Evolutionary conservation across 2,113 vertebrate species (phyloP).

Genomic region (Syngnathus scovelli): DNA sequence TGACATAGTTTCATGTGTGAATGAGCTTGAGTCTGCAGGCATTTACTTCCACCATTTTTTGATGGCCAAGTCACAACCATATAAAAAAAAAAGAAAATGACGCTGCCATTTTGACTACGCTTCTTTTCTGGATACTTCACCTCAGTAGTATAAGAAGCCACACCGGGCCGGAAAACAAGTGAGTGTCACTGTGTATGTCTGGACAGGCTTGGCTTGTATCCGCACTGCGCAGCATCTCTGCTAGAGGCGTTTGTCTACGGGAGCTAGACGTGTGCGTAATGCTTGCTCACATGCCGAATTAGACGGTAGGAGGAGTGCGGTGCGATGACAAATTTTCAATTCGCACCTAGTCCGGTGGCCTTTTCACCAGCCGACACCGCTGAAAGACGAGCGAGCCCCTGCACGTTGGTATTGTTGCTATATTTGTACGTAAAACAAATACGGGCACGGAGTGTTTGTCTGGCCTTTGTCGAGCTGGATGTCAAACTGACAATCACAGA

Average conservation of each 20-base stretch:
- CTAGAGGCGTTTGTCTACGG: slow-evolving; percentile 48
- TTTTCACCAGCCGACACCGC: slow-evolving; percentile 39
- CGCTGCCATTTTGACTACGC: background rate
- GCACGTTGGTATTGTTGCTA: background rate
- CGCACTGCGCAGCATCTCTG: slow-evolving; percentile 27
- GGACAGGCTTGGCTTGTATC: slow-evolving; percentile 23
- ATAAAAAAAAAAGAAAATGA: too few relatives aligned
- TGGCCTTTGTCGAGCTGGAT: slow-evolving; percentile 46
- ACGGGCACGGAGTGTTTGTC: slow-evolving; percentile 32
- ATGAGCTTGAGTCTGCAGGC: background rate
- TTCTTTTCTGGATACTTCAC: background rate
- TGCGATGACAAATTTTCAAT: slow-evolving; percentile 32
- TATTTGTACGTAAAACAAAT: background rate
- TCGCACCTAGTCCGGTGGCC: slow-evolving; percentile 46
- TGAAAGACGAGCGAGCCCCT: slow-evolving; percentile 12
- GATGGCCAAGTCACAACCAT: too few relatives aligned
- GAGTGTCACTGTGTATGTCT: background rate
- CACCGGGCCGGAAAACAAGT: background rate
- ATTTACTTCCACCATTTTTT: background rate
- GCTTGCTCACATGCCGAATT: slow-evolving; percentile 52
- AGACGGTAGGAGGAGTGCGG: slow-evolving; percentile 10
- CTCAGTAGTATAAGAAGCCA: background rate
- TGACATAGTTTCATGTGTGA: slow-evolving; percentile 3
- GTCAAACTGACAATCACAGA: slow-evolving; percentile 44
- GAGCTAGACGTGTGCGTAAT: slow-evolving; percentile 57